Conservation (phyloP, 2,113 vertebrate genomes). For the Penelope pileata region DNA sequence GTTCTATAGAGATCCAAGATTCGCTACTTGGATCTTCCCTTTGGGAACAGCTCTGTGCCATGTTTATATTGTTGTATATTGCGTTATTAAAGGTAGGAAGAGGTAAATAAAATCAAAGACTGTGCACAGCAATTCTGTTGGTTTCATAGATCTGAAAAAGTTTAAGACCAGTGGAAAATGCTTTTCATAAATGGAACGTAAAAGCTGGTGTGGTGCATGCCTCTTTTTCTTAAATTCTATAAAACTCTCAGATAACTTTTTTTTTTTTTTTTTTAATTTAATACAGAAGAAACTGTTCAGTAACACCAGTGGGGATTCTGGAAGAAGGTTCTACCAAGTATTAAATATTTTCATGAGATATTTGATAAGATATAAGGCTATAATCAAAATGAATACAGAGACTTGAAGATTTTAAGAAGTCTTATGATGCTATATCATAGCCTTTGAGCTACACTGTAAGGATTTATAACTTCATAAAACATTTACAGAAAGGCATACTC, state of each 20-base stretch:
- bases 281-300: neutral
- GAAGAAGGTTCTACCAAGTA: neutral
- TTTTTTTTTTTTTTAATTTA: neutral
- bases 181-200: neutral
- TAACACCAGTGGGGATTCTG: neutral
- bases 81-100: conserved; percentile 18
- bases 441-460: neutral
- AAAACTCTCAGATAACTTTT: neutral
- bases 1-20: neutral
- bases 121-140: neutral
- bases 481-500: neutral
- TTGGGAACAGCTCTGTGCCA: neutral
- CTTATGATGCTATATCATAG: neutral
- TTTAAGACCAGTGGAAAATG: neutral
- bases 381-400: neutral
- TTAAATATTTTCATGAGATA: neutral
- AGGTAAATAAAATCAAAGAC: neutral
- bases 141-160: neutral
- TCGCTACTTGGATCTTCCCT: neutral
- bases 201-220: neutral
- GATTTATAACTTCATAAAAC: neutral
- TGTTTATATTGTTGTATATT: neutral
- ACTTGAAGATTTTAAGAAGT: neutral
- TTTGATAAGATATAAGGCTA: neutral
- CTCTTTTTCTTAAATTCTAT: neutral